These are phyloP conservation scores for Platycheirus rosarum DNA, from an alignment of 2,888 invertebrate genomes.

Conservation along the genomic window DNA sequence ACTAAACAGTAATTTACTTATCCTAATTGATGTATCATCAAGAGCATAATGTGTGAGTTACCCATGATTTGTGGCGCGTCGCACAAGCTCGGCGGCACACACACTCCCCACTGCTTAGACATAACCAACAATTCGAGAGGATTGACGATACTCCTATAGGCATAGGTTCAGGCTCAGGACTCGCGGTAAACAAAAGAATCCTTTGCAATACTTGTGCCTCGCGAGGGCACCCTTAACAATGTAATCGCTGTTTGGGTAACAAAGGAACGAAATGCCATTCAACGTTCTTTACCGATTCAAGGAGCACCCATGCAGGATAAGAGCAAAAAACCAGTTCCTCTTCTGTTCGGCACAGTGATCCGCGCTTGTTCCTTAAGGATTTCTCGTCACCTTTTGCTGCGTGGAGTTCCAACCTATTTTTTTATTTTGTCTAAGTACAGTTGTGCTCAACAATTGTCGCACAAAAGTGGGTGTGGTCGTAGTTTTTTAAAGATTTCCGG, in stretches of 20 bases:
- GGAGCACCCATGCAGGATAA: constrained; percentile 31
- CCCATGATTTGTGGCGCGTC: constrained; percentile 53
- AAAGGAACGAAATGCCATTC: constrained; percentile 51
- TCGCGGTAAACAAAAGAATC: constrained; percentile 54
- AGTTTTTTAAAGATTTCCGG: constrained; percentile 76
- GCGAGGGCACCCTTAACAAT: constrained; percentile 66
- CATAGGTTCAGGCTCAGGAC: not conserved
- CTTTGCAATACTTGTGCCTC: constrained; percentile 39
- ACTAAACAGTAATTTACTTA: constrained; percentile 68
- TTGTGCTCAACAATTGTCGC: constrained; percentile 53
- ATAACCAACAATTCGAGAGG: constrained; percentile 25
- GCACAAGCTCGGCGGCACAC: constrained; percentile 35
- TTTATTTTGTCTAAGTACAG: constrained; percentile 1
- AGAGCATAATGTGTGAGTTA: constrained; percentile 45
- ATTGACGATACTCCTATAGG: constrained; percentile 25
- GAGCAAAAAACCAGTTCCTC: constrained; percentile 58
- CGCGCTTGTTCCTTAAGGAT: constrained; percentile 22
- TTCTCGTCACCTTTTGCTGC: constrained; percentile 51
- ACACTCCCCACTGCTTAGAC: constrained; percentile 28
- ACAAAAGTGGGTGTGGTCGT: constrained; percentile 75
- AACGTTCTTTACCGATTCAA: constrained; percentile 35
- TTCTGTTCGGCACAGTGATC: constrained; percentile 56
- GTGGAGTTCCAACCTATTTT: constrained; percentile 23
- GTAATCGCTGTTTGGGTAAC: constrained; percentile 63
- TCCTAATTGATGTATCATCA: constrained; percentile 69